A percentile compares a stretch with the other conserved stretches of the same genome.
phyloP scores from a whole-genome alignment of 2,113 vertebrate species.

The Gasterosteus aculeatus region DNA sequence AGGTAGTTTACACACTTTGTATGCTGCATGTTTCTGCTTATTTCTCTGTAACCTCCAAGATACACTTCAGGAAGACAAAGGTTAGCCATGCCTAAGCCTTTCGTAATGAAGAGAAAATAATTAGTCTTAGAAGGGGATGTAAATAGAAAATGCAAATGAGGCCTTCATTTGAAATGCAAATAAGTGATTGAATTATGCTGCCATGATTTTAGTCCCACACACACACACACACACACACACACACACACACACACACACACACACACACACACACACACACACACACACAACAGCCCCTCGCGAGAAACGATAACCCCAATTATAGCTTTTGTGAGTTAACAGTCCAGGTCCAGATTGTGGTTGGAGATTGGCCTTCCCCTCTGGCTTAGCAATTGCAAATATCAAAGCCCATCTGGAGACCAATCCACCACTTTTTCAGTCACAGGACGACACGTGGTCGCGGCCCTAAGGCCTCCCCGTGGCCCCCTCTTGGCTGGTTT shows the following conservation, averaged over 20 bases:
- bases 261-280: conserved; percentile 47
- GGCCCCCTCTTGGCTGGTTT: conserved; percentile 29
- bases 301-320: conserved; percentile 74
- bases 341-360: conserved; percentile 39
- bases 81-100: conserved; percentile 55
- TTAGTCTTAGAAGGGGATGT: conserved; percentile 68
- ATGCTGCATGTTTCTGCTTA: conserved; percentile 8
- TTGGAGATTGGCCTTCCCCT: conserved; percentile 34
- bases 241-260: conserved; percentile 30
- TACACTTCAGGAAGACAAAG: conserved; percentile 39
- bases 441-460: conserved; percentile 1
- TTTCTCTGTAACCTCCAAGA: conserved; percentile 38
- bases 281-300: conserved; percentile 45
- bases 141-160: conserved; percentile 79
- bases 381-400: conserved; percentile 50
- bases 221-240: conserved; percentile 42
- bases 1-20: neutral
- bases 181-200: conserved; percentile 77
- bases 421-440: conserved; percentile 6
- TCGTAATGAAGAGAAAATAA: conserved; percentile 71
- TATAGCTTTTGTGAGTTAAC: conserved; percentile 56
- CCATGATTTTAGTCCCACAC: conserved; percentile 62
- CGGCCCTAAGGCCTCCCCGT: conserved; percentile 19
- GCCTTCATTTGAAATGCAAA: conserved; percentile 80
- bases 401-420: conserved; percentile 30